Evolutionary conservation across 2,113 vertebrate species (phyloP).

Genomic region (Elanoides forficatus): DNA sequence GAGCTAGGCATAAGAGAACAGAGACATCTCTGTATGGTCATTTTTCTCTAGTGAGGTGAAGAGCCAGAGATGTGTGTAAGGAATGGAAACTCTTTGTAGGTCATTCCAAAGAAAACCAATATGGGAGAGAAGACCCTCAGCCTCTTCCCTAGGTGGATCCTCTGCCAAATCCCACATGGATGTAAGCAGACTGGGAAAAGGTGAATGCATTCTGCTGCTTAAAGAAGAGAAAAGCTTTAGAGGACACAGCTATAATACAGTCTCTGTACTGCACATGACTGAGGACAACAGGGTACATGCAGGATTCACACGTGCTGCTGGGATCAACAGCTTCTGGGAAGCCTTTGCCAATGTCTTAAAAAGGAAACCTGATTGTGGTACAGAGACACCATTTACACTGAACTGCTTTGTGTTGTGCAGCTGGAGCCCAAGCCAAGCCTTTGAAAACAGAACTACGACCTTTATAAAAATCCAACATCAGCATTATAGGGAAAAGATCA

Average conservation of each 20-base stretch:
- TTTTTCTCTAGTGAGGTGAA: background rate
- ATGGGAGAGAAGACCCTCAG: background rate
- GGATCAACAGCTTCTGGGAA: conserved; percentile 6
- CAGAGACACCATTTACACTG: background rate
- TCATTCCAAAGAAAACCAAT: background rate
- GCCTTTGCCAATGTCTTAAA: background rate
- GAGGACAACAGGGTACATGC: background rate
- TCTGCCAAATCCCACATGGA: background rate
- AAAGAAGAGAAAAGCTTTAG: background rate
- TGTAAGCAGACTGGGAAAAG: background rate
- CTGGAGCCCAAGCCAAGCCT: background rate
- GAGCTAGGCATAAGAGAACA: background rate
- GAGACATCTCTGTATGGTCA: background rate
- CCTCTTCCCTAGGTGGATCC: background rate
- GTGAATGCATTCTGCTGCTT: background rate
- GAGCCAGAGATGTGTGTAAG: background rate
- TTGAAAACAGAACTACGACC: background rate
- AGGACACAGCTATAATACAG: background rate
- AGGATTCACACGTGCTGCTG: background rate
- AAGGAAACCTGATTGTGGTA: background rate
- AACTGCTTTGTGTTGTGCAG: background rate
- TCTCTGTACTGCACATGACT: background rate
- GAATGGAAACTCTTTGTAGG: background rate
- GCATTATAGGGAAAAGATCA: background rate
- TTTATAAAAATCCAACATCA: background rate